phyloP scores from a whole-genome alignment of 2,113 vertebrate genomes.

The Cisticola juncidis region DNA sequence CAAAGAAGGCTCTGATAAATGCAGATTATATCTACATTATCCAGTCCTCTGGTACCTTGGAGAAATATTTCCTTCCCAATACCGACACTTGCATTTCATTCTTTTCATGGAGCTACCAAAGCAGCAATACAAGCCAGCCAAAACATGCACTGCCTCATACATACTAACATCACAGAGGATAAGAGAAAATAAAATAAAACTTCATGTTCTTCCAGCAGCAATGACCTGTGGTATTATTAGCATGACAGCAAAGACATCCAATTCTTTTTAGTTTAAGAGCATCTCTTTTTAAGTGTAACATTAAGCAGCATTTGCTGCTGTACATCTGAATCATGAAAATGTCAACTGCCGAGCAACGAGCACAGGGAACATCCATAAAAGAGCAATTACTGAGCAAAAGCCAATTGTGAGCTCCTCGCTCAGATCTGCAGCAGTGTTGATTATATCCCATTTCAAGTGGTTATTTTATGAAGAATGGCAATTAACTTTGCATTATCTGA shows the following conservation, averaged over 20 bases:
- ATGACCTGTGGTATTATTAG: slow-evolving; percentile 6
- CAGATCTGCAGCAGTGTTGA: neutral
- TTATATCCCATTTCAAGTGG: slow-evolving; percentile 16
- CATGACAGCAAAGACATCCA: neutral
- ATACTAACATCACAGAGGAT: neutral
- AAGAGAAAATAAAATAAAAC: neutral
- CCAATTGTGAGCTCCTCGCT: neutral
- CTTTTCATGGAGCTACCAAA: neutral
- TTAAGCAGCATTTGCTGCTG: neutral
- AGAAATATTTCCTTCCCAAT: neutral
- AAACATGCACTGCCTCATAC: neutral
- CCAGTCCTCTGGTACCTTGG: neutral
- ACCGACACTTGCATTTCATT: neutral
- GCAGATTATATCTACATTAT: neutral
- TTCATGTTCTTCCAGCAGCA: neutral
- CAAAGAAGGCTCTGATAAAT: neutral
- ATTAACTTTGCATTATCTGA: slow-evolving; percentile 27
- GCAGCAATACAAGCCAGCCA: neutral
- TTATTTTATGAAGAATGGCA: neutral
- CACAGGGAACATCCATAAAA: neutral
- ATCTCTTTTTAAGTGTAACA: neutral
- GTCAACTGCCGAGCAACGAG: neutral
- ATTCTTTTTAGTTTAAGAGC: slow-evolving; percentile 19
- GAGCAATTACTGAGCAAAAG: slow-evolving; percentile 49
- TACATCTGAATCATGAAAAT: neutral